Percentiles rank a stretch among this genome's conserved stretches.
Evolutionary conservation across 2,797 vertebrate species (phyloP).

Genomic region (Streptopelia turtur): DNA sequence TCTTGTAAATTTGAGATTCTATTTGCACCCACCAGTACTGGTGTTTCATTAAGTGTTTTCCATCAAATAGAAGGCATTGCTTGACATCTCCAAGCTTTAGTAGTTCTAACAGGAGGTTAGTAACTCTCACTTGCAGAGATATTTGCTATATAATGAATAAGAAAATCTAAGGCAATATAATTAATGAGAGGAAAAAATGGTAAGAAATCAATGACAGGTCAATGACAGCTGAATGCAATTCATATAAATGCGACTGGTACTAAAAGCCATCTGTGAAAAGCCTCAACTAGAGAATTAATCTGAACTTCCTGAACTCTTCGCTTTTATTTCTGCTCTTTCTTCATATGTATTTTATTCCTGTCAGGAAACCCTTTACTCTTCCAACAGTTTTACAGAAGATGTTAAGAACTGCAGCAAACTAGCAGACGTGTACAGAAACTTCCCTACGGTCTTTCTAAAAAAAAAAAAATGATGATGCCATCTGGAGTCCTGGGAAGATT

Average conservation of each 20-base stretch:
- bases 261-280: conserved; percentile 41
- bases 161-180: conserved; percentile 41
- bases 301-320: conserved; percentile 61
- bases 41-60: not conserved
- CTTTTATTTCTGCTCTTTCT: conserved; percentile 56
- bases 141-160: not conserved
- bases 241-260: not conserved
- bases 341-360: conserved; percentile 38
- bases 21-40: not conserved
- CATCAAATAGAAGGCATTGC: not conserved
- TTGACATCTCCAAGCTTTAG: not conserved
- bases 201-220: conserved; percentile 59
- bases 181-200: conserved; percentile 54
- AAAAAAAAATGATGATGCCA: conserved; percentile 23
- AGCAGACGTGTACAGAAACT: conserved; percentile 4
- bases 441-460: not conserved
- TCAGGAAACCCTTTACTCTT: conserved; percentile 64
- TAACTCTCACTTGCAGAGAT: not conserved
- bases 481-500: conserved; percentile 55
- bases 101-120: not conserved
- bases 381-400: conserved; percentile 48
- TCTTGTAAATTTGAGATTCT: not conserved
- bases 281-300: conserved; percentile 19
- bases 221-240: conserved; percentile 47
- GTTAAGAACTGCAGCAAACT: conserved; percentile 36